phyloP scores from a whole-genome alignment of 2,113 vertebrate genomes.

The Oplegnathus fasciatus region DNA sequence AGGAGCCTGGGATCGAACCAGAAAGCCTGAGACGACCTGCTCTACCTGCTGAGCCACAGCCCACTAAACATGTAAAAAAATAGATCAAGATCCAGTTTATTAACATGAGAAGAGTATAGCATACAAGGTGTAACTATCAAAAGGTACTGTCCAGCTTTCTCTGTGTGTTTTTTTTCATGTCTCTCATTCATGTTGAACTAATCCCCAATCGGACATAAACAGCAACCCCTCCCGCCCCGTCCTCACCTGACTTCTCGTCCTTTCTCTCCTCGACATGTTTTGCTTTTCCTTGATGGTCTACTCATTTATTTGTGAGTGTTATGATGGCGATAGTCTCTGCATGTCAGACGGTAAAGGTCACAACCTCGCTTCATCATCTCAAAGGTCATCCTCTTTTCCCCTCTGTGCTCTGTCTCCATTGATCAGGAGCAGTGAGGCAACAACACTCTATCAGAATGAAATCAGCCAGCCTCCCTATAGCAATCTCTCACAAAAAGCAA shows the following conservation, averaged over 20 bases:
- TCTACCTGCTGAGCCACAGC: too few relatives aligned
- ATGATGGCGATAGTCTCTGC: background rate
- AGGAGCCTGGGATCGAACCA: background rate
- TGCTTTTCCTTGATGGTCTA: too few relatives aligned
- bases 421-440: slow-evolving; percentile 4
- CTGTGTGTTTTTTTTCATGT: background rate
- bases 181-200: background rate
- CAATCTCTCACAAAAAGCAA: background rate
- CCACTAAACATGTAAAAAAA: too few relatives aligned
- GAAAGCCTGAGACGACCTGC: background rate
- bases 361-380: slow-evolving; percentile 8
- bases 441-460: background rate
- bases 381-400: slow-evolving; percentile 17
- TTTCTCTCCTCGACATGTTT: background rate
- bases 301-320: background rate
- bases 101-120: too few relatives aligned
- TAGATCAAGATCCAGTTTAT: too few relatives aligned
- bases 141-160: too few relatives aligned
- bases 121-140: too few relatives aligned
- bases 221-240: background rate
- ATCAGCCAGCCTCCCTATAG: background rate
- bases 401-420: background rate
- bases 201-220: background rate
- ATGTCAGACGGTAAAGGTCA: slow-evolving; percentile 14
- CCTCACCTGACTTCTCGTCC: background rate